Evolutionary conservation across 2,888 invertebrate genomes (phyloP), one percentile per base, ranked within the genome.

Genomic region (Drosophila tripunctata): DNA sequence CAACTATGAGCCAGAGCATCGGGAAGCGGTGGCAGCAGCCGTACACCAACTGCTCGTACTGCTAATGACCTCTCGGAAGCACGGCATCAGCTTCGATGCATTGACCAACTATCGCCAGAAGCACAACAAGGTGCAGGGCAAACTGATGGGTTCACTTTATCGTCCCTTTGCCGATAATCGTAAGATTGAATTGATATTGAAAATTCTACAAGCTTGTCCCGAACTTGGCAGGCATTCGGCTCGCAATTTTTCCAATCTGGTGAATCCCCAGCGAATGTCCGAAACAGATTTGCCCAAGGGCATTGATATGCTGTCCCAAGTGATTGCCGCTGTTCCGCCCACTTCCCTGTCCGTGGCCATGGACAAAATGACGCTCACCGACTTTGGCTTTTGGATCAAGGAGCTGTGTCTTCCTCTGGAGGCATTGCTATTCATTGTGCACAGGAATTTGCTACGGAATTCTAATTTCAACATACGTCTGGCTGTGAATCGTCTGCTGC

Each of bases 61-160:
- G 44, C 90, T 97, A 1, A 94, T 96, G 67, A 95, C 96, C 1
- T 96, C 96, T 0, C 93, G 94, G 74, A 95, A 94, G 89, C 90
- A 94, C 83, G 97, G 97, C 5, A 93, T 97, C 8, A 94, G 95
- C 75, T 97, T 97, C 87, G 92, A 93, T 72, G 96, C 96, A 80
- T 93, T 93, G 74, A 92, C 93, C 2, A 78, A 89, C 31, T 89
- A 88, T 21, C 75, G 88, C 1, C 84, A 89, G 40, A 90, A 90
- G 60, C 87, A 89, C 47, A 92, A 92, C 56, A 75, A 75, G 2
- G 62, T 90, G 12, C 91, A 91, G 61, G 89, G 90, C 47, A 67
- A 72, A 47, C 15, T 95, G 21, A 86, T 96, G 38, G 93, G 94
- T 15, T 93, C 93, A 31, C 89, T 96, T 14, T 94, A 94, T 71